Percentiles rank a stretch among this genome's conserved stretches.
Evolutionary conservation across 2,797 vertebrate genomes (phyloP).

Genomic region (Parotocinclus haroldoi): DNA sequence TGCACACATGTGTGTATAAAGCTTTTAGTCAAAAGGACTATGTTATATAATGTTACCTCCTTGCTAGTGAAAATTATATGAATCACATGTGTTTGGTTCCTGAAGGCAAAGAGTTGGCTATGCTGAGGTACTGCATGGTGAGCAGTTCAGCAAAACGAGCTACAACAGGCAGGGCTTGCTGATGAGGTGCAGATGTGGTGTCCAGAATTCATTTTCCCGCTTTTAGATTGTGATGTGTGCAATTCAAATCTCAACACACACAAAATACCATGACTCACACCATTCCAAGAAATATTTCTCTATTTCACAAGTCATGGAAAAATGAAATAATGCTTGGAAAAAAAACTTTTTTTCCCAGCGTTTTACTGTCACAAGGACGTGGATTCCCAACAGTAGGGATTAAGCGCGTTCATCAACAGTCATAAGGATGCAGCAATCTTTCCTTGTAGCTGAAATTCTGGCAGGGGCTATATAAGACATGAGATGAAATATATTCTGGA

Average conservation of each 20-base stretch:
- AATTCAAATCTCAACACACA: conserved; percentile 24
- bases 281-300: conserved; percentile 28
- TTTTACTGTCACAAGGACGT: no score
- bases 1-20: neutral
- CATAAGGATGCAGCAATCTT: no score
- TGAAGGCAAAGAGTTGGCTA: conserved; percentile 10
- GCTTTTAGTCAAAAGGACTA: conserved; percentile 11
- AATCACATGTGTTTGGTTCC: conserved; percentile 7
- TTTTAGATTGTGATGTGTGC: conserved; percentile 17
- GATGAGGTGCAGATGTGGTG: conserved; percentile 50
- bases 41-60: conserved; percentile 19
- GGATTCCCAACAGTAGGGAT: no score
- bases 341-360: no score
- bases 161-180: conserved; percentile 29
- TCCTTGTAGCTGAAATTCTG: neutral
- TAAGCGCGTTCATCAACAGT: no score
- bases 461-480: no score
- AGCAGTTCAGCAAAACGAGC: conserved; percentile 27
- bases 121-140: conserved; percentile 23
- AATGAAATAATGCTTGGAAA: neutral
- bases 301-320: conserved; percentile 17
- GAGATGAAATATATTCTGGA: neutral
- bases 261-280: conserved; percentile 21
- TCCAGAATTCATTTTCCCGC: conserved; percentile 33
- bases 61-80: conserved; percentile 21